Evolutionary conservation across 2,113 vertebrate species (phyloP), one percentile per base, ranked within the genome.

Genomic region (Ia io): DNA sequence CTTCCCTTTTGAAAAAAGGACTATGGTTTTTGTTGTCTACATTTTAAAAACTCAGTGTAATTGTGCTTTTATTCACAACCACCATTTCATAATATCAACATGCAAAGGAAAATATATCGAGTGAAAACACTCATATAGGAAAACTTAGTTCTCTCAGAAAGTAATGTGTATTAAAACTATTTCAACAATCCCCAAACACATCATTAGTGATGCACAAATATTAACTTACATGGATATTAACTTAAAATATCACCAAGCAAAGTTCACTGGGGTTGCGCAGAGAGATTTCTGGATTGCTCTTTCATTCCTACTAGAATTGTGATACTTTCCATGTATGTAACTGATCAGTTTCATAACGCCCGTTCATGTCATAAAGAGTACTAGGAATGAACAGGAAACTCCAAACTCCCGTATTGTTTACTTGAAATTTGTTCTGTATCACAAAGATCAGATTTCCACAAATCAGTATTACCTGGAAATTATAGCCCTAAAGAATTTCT

Each of bases 391-490:
- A 80, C 22, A 69, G 82, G 56, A 85, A 85, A 85, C 35, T 74
- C 59, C 35, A 78, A 85, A 85, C 35, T 70, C 65, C 32, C 67
- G 51, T 35, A 53, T 22, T 96, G 16, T 93, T 94, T 65, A 67
- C 69, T 94, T 83, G 32, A 44, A 44, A 2, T 83, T 95, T 96
- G 63, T 44, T 92, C 42, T 92, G 32, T 67, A 49, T 53, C 67
- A 12, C 23, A 47, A 92, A 94, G 82, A 86, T 97, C 88, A 83
- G 44, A 86, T 97, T 85, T 95, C 88, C 65, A 71, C 63, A 96
- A 95, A 97, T 94, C 91, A 93, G 96, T 88, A 95, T 96, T 95
- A 92, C 85, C 78, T 95, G 83, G 88, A 96, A 95, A 91, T 86
- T 79, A 82, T 30, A 96, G 85, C 77, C 42, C 42, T 84, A 59